Conservation (phyloP, 2,888 invertebrate species). For the Oscheius onirici region DNA sequence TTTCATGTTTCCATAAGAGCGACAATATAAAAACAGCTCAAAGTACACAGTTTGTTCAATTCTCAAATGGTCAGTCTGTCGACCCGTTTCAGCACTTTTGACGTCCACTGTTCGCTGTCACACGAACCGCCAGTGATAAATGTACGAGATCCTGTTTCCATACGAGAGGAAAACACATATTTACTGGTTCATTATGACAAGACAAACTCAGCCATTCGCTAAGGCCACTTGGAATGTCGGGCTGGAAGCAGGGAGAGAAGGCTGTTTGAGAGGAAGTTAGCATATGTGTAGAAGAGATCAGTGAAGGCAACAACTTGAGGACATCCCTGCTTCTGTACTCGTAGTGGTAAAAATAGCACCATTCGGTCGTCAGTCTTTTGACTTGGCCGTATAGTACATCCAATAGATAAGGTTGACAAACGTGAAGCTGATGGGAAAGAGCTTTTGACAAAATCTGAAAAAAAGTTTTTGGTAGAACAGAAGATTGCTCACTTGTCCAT, state of each 20-base stretch:
- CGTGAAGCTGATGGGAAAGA: conserved; percentile 68
- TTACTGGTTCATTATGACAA: not conserved
- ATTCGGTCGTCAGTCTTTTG: conserved; percentile 49
- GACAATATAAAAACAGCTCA: too few relatives aligned
- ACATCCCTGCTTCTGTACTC: conserved; percentile 26
- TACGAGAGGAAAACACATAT: too few relatives aligned
- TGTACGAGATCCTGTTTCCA: too few relatives aligned
- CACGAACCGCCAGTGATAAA: too few relatives aligned
- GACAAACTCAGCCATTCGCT: conserved; percentile 26
- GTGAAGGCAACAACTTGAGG: conserved; percentile 18
- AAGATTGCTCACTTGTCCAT: conserved; percentile 58
- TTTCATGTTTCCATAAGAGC: too few relatives aligned
- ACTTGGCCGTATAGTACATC: conserved; percentile 67
- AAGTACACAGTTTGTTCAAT: too few relatives aligned
- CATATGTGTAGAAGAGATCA: conserved; percentile 4
- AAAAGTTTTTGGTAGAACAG: not conserved
- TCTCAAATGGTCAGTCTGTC: too few relatives aligned
- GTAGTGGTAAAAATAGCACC: not conserved
- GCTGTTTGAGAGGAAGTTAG: not conserved
- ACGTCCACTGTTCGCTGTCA: too few relatives aligned
- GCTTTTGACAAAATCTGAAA: conserved; percentile 67
- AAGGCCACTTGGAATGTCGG: conserved; percentile 32
- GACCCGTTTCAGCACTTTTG: too few relatives aligned
- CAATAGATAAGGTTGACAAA: conserved; percentile 68
- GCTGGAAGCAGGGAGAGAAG: not conserved